phyloP scores from a whole-genome alignment of 2,113 vertebrate species.

The Myrmophylax atrothorax region DNA sequence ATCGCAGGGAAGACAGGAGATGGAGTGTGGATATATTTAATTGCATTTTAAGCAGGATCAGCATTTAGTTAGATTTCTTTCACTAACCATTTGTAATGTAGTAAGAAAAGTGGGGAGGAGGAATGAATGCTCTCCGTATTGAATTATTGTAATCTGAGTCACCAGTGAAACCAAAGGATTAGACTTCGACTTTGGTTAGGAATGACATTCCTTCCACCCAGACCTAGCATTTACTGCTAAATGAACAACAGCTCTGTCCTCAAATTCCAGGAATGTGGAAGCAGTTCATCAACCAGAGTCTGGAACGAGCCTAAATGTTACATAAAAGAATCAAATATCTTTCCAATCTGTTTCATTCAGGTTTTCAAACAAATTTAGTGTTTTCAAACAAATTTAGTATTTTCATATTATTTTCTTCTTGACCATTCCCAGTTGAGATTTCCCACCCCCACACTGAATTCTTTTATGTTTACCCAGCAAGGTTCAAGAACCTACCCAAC shows the following conservation, averaged over 20 bases:
- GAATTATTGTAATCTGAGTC: slow-evolving; percentile 20
- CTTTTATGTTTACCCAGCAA: neutral
- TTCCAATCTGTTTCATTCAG: neutral
- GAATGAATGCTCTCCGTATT: neutral
- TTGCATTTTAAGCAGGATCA: slow-evolving; percentile 1
- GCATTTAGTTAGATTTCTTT: slow-evolving; percentile 19
- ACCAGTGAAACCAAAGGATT: slow-evolving; percentile 40
- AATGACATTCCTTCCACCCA: slow-evolving; percentile 10
- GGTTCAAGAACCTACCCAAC: neutral
- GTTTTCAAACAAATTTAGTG: neutral
- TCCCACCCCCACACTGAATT: accelerated
- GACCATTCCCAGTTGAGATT: neutral
- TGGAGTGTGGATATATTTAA: neutral
- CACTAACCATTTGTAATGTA: neutral
- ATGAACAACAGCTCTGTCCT: slow-evolving; percentile 30
- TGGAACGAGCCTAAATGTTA: neutral
- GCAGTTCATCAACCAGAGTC: neutral
- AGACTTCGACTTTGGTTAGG: neutral
- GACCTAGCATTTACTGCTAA: neutral
- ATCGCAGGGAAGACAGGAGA: neutral
- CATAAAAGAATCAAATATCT: neutral
- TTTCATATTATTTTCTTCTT: neutral
- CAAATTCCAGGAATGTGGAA: slow-evolving; percentile 11
- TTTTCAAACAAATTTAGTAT: neutral
- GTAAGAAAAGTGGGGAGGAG: neutral